Conservation (phyloP, 2,888 invertebrate genomes). For the Gortyna flavago region DNA sequence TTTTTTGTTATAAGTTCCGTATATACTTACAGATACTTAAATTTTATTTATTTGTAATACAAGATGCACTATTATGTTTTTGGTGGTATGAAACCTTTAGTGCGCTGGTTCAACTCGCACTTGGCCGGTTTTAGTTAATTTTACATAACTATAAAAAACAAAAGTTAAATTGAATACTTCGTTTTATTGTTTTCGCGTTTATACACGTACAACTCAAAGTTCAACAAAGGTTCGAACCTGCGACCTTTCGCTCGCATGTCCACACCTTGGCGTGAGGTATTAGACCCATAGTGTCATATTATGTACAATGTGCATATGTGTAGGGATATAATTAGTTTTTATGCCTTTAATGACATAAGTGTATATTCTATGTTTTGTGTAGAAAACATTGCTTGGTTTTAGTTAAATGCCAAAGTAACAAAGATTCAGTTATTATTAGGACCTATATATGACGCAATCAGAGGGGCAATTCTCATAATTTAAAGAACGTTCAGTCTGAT, state of each 20-base stretch:
- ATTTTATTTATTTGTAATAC: too few relatives aligned
- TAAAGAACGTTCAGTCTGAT: too few relatives aligned
- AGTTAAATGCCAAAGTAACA: not conserved
- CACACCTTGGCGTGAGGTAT: conserved; percentile 15
- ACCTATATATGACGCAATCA: not conserved
- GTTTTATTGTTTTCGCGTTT: conserved; percentile 26
- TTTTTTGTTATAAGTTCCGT: too few relatives aligned
- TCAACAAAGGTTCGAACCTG: conserved; percentile 47
- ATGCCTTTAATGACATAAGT: not conserved
- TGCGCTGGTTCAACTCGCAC: not conserved
- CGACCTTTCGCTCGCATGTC: conserved; percentile 49
- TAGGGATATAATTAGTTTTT: conserved; percentile 10
- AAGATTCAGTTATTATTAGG: not conserved
- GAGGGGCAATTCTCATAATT: too few relatives aligned
- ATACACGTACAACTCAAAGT: conserved; percentile 43
- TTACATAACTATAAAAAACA: not conserved
- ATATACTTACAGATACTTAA: too few relatives aligned
- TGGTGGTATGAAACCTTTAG: not conserved
- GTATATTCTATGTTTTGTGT: not conserved
- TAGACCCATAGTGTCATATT: conserved; percentile 3
- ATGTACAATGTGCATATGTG: not conserved
- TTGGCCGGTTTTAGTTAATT: not conserved
- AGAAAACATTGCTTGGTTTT: not conserved
- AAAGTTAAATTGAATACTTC: not conserved
- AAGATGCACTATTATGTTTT: not conserved